Base-by-base conservation (phyloP, 1,140 invertebrate genomes). In the Hylyphantes graminicola region DNA sequence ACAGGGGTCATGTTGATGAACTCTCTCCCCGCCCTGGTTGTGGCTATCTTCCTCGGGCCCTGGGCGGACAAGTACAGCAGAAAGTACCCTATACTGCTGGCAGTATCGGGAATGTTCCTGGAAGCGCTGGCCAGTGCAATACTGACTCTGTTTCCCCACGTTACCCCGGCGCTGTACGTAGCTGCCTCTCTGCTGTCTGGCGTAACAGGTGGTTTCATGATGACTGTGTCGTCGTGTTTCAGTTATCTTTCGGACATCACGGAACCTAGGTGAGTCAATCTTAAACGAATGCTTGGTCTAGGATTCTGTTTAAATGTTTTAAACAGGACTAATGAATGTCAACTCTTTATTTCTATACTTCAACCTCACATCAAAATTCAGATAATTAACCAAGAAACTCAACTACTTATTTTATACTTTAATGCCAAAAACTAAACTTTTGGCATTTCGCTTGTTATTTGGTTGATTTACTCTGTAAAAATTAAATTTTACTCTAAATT, bases 31-130 rank as follows among this genome's bases (percentile, higher is more conserved):
- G 89, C 90, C 11, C 88, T 90, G 35, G 83, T 91, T 55, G 88
- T 88, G 15, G 86, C 89, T 11, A 87, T 87, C 54, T 89, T 89
- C 85, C 67, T 90, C 10, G 89, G 86, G 94, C 74, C 82, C 0
- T 95, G 87, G 94, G 89, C 89, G 61, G 95, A 50, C 93, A 94
- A 0, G 95, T 94, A 93, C 92, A 93, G 92, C 35, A 91, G 92
- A 80, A 96, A 96, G 88, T 93, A 95, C 9, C 96, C 95, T 87
- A 94, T 96, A 91, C 90, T 96, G 0, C 88, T 96, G 35, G 94
- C 95, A 0, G 94, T 96, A 76, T 89, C 95, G 64, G 95, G 95
- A 0, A 94, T 95, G 87, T 93, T 96, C 85, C 87, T 95, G 15
- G 94, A 94, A 19, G 61, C 19, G 15, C 53, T 80, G 0, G 8